Conservation (phyloP, 1,140 invertebrate genomes). For the Aphidius gifuensis region DNA sequence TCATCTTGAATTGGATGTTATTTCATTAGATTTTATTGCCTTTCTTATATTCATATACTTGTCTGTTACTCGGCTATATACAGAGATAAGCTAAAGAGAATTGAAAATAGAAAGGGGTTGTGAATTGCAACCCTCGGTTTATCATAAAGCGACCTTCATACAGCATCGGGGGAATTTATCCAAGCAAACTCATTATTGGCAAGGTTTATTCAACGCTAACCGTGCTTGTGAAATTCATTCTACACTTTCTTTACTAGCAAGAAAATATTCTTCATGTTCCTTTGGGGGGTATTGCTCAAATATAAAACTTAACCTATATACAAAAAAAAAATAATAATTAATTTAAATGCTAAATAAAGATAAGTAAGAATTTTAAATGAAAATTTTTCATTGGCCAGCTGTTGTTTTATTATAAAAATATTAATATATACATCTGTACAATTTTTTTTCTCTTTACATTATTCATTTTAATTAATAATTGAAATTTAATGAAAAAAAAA, state of each 20-base stretch:
- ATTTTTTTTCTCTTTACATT: no score
- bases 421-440: no score
- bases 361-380: no score
- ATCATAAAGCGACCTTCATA: constrained; percentile 48
- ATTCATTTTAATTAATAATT: no score
- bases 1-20: constrained; percentile 54
- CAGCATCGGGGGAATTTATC: constrained; percentile 49
- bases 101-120: background rate
- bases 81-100: background rate
- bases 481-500: no score
- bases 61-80: constrained; percentile 24
- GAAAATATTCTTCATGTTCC: constrained; percentile 14
- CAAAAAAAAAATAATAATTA: background rate
- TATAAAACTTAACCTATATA: background rate
- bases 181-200: constrained; percentile 53
- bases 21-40: constrained; percentile 58
- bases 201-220: constrained; percentile 55
- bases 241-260: constrained; percentile 17
- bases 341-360: no score
- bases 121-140: constrained; percentile 40
- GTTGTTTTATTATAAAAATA: no score
- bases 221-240: constrained; percentile 32
- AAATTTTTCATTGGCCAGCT: no score
- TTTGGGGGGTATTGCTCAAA: no score
- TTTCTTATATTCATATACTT: constrained; percentile 42